Evolutionary conservation across 2,113 vertebrate genomes (phyloP).

Genomic region (Lepus americanus): DNA sequence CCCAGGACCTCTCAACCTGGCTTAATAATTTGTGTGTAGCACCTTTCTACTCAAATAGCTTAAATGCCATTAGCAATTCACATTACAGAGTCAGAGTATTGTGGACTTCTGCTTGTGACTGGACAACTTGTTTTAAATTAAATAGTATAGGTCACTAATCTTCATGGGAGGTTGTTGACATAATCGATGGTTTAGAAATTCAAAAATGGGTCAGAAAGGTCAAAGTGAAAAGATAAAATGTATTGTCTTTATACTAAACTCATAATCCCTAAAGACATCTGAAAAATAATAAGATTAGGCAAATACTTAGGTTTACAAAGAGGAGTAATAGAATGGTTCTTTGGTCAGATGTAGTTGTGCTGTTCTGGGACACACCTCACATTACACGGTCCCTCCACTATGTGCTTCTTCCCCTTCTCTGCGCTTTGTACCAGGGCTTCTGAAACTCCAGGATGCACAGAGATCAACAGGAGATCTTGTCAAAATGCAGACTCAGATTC

Average conservation of each 20-base stretch:
- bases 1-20: neutral
- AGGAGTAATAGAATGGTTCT: neutral
- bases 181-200: conserved; percentile 48
- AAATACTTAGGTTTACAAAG: conserved; percentile 32
- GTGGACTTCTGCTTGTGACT: conserved; percentile 34
- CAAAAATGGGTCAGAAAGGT: conserved; percentile 30
- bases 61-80: neutral
- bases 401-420: neutral
- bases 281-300: neutral
- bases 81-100: conserved; percentile 14
- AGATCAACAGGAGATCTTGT: neutral
- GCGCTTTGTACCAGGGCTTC: neutral
- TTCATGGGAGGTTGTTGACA: neutral
- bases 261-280: conserved; percentile 2
- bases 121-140: neutral
- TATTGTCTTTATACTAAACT: conserved; percentile 52
- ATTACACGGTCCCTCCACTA: neutral
- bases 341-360: neutral
- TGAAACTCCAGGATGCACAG: neutral
- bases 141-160: conserved; percentile 51
- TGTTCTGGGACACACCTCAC: neutral
- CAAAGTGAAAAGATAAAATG: conserved; percentile 56
- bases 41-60: conserved; percentile 20
- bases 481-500: conserved; percentile 9
- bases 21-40: conserved; percentile 21